These are phyloP conservation scores for Rynchops niger DNA, from an alignment of 2,113 vertebrate species.

Conservation along the genomic window DNA sequence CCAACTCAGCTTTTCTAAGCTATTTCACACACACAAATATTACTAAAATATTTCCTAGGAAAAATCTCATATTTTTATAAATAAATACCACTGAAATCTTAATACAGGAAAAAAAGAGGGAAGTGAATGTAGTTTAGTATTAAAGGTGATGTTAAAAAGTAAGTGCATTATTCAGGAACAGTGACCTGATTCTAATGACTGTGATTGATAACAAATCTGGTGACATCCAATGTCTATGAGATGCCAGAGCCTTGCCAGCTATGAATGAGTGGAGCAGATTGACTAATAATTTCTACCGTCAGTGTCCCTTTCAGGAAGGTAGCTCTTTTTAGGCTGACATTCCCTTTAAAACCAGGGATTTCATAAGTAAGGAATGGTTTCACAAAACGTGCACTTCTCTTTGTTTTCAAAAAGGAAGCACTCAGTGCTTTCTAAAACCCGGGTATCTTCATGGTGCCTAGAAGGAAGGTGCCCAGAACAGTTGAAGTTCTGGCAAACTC, in stretches of 20 bases:
- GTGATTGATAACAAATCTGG: not conserved
- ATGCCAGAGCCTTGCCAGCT: not conserved
- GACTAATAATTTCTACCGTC: not conserved
- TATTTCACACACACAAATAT: not conserved
- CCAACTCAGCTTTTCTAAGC: not conserved
- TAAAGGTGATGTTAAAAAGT: not conserved
- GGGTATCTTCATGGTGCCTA: not conserved
- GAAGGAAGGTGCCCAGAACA: not conserved
- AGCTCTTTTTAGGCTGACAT: not conserved
- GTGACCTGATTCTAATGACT: not conserved
- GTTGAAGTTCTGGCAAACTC: not conserved
- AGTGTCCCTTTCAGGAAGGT: not conserved
- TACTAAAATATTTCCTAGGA: not conserved
- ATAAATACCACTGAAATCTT: not conserved
- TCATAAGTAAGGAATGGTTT: not conserved
- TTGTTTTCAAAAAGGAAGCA: not conserved
- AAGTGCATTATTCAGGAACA: not conserved
- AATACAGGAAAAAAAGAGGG: not conserved
- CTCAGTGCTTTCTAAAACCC: not conserved
- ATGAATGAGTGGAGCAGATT: not conserved
- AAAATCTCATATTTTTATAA: not conserved
- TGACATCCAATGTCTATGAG: not conserved
- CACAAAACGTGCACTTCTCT: not conserved
- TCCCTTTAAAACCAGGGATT: not conserved
- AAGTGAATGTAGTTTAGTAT: not conserved